A percentile compares a stretch with the other conserved stretches of the same genome.
Evolutionary conservation across 2,113 vertebrate species (phyloP).

Genomic region (Onychostoma macrolepis): DNA sequence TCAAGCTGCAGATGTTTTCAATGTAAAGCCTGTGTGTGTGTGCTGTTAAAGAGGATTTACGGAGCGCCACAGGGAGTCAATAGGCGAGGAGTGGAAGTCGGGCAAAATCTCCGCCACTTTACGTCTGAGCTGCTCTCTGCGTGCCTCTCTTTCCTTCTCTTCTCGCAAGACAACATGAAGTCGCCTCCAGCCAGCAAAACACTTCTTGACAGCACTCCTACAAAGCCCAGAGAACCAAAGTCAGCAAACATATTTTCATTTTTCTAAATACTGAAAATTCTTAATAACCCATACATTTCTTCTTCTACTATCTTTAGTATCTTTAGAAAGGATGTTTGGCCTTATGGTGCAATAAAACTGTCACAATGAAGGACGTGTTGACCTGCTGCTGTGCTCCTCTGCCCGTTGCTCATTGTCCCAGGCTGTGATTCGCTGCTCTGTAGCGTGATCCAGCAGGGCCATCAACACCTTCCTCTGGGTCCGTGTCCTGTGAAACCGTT

Average conservation of each 20-base stretch:
- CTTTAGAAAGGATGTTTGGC: background rate
- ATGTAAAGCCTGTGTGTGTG: conserved; percentile 34
- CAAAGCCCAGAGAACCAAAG: conserved; percentile 50
- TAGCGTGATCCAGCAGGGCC: conserved; percentile 74
- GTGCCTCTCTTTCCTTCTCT: conserved; percentile 80
- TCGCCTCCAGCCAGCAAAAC: conserved; percentile 80
- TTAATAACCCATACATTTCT: background rate
- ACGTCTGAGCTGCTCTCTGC: conserved; percentile 79
- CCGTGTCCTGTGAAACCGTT: conserved; percentile 61
- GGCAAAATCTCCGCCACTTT: conserved; percentile 89
- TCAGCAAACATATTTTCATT: background rate
- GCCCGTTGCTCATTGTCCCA: conserved; percentile 75
- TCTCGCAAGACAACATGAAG: conserved; percentile 75
- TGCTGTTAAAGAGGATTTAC: background rate
- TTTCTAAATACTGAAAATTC: background rate
- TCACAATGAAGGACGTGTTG: conserved; percentile 34
- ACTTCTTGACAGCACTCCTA: conserved; percentile 74
- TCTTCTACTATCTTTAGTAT: background rate
- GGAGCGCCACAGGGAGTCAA: conserved; percentile 26
- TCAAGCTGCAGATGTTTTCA: background rate
- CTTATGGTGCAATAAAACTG: background rate
- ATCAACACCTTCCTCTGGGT: conserved; percentile 78
- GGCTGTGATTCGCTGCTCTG: conserved; percentile 69
- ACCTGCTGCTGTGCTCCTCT: conserved; percentile 82
- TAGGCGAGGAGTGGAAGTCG: conserved; percentile 73